Conservation (phyloP, 2,888 invertebrate species). For the Endotricha flammealis region DNA sequence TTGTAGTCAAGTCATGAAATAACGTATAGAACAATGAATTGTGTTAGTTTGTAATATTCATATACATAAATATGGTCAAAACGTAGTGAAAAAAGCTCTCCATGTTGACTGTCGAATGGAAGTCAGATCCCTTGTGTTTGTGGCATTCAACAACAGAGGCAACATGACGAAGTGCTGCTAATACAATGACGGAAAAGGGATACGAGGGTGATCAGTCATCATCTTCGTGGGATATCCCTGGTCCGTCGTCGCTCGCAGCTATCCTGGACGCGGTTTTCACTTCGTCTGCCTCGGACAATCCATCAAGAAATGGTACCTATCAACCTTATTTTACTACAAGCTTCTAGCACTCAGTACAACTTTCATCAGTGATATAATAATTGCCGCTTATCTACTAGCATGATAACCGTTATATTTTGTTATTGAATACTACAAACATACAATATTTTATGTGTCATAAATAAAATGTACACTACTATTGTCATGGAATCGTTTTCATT, state of each 20-base stretch:
- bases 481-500: too few species aligned
- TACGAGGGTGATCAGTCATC: constrained; percentile 55
- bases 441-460: too few species aligned
- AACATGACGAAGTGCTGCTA: constrained; percentile 32
- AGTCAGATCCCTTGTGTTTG: constrained; percentile 15
- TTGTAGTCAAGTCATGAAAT: constrained; percentile 5
- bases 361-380: too few species aligned
- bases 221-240: constrained; percentile 65
- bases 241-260: constrained; percentile 77
- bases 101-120: constrained; percentile 15
- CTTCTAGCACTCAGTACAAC: too few species aligned
- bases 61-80: constrained; percentile 8
- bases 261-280: constrained; percentile 81
- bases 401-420: too few species aligned
- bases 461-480: too few species aligned
- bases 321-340: constrained; percentile 8
- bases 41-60: constrained; percentile 3
- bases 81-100: constrained; percentile 11
- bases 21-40: constrained; percentile 4
- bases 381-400: too few species aligned
- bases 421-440: too few species aligned
- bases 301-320: constrained; percentile 53
- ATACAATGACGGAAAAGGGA: constrained; percentile 63
- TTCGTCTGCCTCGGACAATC: constrained; percentile 68
- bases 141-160: constrained; percentile 20